Evolutionary conservation across 2,113 vertebrate genomes (phyloP).

Genomic region (Oceanites oceanicus): DNA sequence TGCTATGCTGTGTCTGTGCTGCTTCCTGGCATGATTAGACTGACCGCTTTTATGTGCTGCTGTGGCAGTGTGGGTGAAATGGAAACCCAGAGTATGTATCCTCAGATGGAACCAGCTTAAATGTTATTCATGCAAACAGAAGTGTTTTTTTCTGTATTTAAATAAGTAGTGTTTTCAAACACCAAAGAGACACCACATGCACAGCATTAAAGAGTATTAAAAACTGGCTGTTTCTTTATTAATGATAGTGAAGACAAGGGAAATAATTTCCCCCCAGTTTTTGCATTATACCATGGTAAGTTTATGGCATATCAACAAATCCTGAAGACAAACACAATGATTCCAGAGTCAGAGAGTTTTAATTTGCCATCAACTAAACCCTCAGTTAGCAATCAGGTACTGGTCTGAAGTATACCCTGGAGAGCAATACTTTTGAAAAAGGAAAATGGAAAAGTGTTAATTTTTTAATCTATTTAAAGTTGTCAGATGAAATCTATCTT

Average conservation of each 20-base stretch:
- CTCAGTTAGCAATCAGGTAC: constrained; percentile 5
- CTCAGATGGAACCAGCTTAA: constrained; percentile 91
- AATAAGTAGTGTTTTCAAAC: constrained; percentile 85
- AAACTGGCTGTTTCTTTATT: constrained; percentile 87
- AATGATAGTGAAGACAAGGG: constrained; percentile 37
- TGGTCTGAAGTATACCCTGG: background rate
- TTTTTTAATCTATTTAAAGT: background rate
- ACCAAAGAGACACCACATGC: constrained; percentile 88
- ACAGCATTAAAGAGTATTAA: constrained; percentile 81
- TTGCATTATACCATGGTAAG: constrained; percentile 3
- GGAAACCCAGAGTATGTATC: constrained; percentile 95
- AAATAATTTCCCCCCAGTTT: background rate
- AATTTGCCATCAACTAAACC: background rate
- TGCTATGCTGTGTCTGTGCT: constrained; percentile 97
- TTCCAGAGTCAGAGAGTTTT: constrained; percentile 14
- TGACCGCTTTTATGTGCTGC: constrained; percentile 90
- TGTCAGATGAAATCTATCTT: background rate
- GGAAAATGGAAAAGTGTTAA: background rate
- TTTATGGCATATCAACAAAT: constrained; percentile 36
- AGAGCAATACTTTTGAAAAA: background rate
- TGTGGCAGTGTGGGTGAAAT: constrained; percentile 88
- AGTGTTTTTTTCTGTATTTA: constrained; percentile 80
- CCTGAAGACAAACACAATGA: constrained; percentile 35
- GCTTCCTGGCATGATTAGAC: constrained; percentile 89
- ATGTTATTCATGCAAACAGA: constrained; percentile 93